Percentiles rank a stretch among this genome's conserved stretches.
These are phyloP conservation scores for Diplodus puntazzo DNA, from an alignment of 2,797 vertebrate genomes.

Conservation along the genomic window DNA sequence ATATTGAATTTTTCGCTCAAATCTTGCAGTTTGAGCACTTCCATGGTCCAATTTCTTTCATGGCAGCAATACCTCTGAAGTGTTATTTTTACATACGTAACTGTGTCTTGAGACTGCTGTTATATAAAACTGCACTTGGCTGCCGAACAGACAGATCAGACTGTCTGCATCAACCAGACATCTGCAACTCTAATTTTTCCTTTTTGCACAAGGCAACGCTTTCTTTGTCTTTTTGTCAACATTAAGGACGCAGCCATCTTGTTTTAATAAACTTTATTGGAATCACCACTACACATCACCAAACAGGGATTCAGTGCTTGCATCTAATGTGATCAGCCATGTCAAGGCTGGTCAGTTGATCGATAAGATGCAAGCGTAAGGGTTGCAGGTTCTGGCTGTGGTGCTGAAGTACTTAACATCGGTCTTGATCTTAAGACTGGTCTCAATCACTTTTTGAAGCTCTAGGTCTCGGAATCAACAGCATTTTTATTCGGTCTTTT, in stretches of 20 bases:
- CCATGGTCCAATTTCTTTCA: background rate
- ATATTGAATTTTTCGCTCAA: background rate
- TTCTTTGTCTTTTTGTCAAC: slow-evolving; percentile 8
- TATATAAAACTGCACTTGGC: background rate
- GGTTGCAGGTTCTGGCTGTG: background rate
- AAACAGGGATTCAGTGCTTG: background rate
- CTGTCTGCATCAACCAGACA: slow-evolving; percentile 11
- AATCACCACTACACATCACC: background rate
- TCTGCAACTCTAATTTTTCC: background rate
- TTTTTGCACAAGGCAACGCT: background rate
- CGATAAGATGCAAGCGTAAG: background rate
- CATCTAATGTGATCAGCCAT: background rate
- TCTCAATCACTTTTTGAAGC: no score
- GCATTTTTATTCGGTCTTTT: no score
- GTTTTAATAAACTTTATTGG: slow-evolving; percentile 31
- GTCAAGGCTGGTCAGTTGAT: background rate
- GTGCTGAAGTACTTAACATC: no score
- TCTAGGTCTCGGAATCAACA: no score
- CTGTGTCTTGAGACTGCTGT: background rate
- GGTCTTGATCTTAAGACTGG: no score
- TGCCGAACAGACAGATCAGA: background rate
- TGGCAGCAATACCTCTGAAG: no score
- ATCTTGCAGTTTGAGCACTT: background rate
- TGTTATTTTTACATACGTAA: background rate
- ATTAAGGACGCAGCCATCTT: slow-evolving; percentile 10